Percentiles rank a stretch among this genome's conserved stretches.
phyloP scores from a whole-genome alignment of 2,797 vertebrate species.

The Phataginus tetradactyla region DNA sequence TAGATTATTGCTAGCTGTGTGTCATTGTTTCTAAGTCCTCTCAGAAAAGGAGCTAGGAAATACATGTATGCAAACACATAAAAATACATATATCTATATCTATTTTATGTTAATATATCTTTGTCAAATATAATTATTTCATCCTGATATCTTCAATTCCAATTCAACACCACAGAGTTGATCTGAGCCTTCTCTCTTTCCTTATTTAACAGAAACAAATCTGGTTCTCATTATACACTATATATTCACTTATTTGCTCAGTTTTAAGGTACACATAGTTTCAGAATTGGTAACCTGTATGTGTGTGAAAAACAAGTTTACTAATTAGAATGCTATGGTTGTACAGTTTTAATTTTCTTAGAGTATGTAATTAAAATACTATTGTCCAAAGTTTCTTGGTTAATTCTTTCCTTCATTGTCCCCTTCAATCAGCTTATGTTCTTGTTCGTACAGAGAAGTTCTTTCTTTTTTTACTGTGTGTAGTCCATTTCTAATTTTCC shows the following conservation, averaged over 20 bases:
- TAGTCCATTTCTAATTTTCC: not conserved
- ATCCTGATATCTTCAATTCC: not conserved
- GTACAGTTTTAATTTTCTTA: not conserved
- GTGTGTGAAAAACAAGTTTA: not conserved
- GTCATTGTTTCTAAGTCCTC: not conserved
- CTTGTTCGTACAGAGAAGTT: not conserved
- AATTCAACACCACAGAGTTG: not conserved
- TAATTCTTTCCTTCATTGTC: not conserved
- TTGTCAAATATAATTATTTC: not conserved
- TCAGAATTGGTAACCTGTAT: not conserved
- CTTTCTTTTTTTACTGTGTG: not conserved
- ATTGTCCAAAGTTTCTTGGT: not conserved
- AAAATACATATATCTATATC: not conserved
- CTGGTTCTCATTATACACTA: not conserved
- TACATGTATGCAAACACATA: not conserved
- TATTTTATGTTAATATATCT: not conserved
- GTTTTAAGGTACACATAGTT: not conserved
- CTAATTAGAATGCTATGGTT: not conserved
- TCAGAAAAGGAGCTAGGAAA: not conserved
- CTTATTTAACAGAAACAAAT: not conserved
- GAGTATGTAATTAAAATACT: not conserved
- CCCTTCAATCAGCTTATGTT: not conserved
- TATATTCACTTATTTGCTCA: not conserved
- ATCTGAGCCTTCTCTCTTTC: not conserved
- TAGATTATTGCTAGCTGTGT: not conserved